Evolutionary conservation across 2,113 vertebrate genomes (phyloP).

Genomic region (Megaceryle maxima): DNA sequence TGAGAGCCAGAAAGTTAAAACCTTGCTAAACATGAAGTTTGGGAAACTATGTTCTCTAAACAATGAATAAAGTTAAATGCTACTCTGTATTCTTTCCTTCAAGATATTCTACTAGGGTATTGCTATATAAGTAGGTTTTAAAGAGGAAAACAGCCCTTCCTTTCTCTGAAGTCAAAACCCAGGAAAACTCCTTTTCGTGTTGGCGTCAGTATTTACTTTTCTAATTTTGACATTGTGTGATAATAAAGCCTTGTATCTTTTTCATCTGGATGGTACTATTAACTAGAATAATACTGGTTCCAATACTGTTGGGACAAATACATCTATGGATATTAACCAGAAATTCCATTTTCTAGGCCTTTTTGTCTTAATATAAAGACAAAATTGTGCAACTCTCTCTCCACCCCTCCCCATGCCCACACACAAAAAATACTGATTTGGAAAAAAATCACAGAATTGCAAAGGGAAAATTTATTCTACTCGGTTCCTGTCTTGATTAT

Average conservation of each 20-base stretch:
- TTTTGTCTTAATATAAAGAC: not conserved
- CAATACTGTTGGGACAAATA: not conserved
- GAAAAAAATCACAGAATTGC: not conserved
- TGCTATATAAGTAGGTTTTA: not conserved
- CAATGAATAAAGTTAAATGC: not conserved
- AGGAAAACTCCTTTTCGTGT: not conserved
- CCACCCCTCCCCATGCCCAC: not conserved
- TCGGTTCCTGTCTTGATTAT: not conserved
- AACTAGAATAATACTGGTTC: not conserved
- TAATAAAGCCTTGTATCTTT: not conserved
- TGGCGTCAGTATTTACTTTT: not conserved
- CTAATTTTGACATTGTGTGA: not conserved
- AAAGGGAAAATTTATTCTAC: not conserved
- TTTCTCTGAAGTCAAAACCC: not conserved
- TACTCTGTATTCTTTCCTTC: not conserved
- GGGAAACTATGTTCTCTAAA: not conserved
- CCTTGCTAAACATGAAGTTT: not conserved
- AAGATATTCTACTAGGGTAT: too few relatives aligned
- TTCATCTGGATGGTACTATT: not conserved
- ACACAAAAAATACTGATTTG: not conserved
- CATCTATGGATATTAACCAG: not conserved
- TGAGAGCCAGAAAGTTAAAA: not conserved
- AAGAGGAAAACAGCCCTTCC: not conserved
- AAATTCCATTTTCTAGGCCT: not conserved
- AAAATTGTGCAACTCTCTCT: not conserved